phyloP scores from a whole-genome alignment of 35 echinoderm and acorn worm species.

The Strongylocentrotus purpuratus region DNA sequence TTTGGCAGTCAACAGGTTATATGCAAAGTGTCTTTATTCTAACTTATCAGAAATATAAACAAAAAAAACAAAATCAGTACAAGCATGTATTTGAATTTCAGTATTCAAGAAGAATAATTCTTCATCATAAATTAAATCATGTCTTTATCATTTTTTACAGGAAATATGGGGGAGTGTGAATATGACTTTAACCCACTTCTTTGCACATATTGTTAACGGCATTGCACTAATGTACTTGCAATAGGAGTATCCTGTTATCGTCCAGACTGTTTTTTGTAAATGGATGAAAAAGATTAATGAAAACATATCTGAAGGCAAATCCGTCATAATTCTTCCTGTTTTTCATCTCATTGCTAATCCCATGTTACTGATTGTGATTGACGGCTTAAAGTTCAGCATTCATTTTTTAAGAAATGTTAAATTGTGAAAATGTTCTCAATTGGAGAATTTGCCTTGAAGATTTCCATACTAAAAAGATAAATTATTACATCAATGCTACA shows the following conservation, averaged over 20 bases:
- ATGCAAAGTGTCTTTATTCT: no score
- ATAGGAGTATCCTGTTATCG: background rate
- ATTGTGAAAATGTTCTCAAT: no score
- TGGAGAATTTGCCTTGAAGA: no score
- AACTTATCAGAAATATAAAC: no score
- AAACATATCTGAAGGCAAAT: conserved; percentile 3
- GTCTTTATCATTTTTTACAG: background rate
- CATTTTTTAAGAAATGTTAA: background rate
- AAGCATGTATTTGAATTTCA: no score
- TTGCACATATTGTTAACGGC: background rate
- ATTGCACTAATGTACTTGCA: background rate
- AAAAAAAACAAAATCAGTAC: no score
- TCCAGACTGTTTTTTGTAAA: background rate
- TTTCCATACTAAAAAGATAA: no score
- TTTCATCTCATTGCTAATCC: background rate
- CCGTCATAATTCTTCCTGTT: conserved; percentile 6
- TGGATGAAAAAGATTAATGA: background rate
- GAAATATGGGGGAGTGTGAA: background rate
- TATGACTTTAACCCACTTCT: background rate
- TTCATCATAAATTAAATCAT: background rate
- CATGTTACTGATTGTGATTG: background rate
- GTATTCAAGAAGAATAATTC: no score
- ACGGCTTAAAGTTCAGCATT: background rate
- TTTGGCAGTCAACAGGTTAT: no score
- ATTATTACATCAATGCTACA: no score